Evolutionary conservation across 2,797 vertebrate genomes (phyloP).

Genomic region (Clarias laeviceps): DNA sequence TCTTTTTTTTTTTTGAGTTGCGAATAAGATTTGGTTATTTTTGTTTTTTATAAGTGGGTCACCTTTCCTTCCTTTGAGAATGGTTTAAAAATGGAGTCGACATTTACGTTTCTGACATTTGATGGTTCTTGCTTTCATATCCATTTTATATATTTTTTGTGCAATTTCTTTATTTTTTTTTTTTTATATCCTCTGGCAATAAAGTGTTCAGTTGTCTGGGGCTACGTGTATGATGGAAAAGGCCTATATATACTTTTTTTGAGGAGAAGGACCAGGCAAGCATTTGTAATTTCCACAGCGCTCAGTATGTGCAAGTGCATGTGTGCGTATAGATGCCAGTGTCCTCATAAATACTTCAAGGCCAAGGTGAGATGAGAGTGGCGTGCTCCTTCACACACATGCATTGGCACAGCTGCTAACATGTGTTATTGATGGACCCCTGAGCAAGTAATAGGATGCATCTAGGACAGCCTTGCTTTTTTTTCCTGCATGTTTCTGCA

Average conservation of each 20-base stretch:
- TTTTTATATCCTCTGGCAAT: neutral
- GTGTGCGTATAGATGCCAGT: constrained; percentile 64
- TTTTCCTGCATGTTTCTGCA: constrained; percentile 38
- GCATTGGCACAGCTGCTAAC: constrained; percentile 68
- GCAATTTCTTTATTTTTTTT: neutral
- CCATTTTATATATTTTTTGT: constrained; percentile 27
- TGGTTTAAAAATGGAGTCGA: constrained; percentile 22
- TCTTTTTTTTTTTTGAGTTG: constrained; percentile 13
- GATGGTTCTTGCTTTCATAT: constrained; percentile 23
- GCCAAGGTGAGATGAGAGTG: constrained; percentile 71
- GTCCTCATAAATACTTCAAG: constrained; percentile 78
- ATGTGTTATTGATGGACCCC: constrained; percentile 78
- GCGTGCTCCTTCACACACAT: constrained; percentile 55
- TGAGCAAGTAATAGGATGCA: constrained; percentile 78
- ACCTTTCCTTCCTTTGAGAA: constrained; percentile 21
- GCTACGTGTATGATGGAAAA: neutral
- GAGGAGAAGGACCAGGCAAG: constrained; percentile 25
- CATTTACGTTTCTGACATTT: constrained; percentile 44
- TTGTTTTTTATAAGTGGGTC: constrained; percentile 7
- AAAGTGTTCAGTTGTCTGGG: neutral
- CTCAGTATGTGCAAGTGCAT: constrained; percentile 57
- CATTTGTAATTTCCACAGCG: constrained; percentile 72
- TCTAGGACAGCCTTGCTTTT: constrained; percentile 69
- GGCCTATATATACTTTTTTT: neutral
- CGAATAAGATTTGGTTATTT: constrained; percentile 14